Percentiles rank a stretch among this genome's conserved stretches.
Conservation (phyloP, 2,113 vertebrate species). For the Platycercus adscitus region DNA sequence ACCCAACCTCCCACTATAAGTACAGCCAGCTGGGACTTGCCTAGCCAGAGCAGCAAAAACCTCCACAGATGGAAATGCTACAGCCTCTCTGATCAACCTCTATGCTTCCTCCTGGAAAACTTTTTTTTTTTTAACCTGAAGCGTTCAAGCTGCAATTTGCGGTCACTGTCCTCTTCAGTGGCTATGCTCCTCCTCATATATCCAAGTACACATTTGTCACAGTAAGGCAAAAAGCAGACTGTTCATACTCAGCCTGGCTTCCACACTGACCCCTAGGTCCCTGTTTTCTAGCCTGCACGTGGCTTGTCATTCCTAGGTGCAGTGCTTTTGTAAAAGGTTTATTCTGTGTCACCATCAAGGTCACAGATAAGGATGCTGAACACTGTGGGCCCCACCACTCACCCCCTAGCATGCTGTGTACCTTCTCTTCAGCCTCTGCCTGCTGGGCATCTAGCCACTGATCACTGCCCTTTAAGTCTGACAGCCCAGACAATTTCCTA, state of each 20-base stretch:
- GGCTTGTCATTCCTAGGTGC: not conserved
- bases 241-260: not conserved
- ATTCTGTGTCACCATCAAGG: not conserved
- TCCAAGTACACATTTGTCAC: fast-evolving
- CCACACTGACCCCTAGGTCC: not conserved
- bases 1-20: not conserved
- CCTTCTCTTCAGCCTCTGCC: not conserved
- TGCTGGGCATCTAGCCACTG: not conserved
- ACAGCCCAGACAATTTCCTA: not conserved
- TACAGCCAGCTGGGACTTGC: not conserved
- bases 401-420: fast-evolving
- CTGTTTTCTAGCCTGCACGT: not conserved
- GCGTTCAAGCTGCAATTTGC: not conserved
- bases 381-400: not conserved
- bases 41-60: not conserved
- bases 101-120: not conserved
- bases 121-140: not conserved
- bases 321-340: not conserved
- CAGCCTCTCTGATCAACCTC: not conserved
- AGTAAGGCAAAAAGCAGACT: not conserved
- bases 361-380: not conserved
- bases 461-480: slow-evolving; percentile 8
- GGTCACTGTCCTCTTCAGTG: not conserved
- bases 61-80: not conserved
- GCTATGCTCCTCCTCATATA: not conserved